Evolutionary conservation across 2,113 vertebrate species (phyloP), one percentile per base, ranked within the genome.

Genomic region (Pagrus major): DNA sequence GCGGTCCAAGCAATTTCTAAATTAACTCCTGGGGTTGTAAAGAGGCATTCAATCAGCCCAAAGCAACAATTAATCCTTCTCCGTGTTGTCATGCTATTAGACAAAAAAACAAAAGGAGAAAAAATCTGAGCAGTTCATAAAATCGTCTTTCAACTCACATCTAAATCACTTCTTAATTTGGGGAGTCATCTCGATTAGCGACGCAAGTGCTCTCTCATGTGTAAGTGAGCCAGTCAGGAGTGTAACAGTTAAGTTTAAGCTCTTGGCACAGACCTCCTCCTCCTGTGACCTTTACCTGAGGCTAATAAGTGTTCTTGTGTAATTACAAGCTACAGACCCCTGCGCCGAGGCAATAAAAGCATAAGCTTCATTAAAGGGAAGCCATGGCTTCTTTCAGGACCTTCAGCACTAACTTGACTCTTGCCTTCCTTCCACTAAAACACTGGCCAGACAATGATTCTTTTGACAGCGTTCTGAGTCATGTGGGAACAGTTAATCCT

Each of bases 221-320:
- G 20, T 23, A 14, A 55, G 20, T 67, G 72, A 69, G 54, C 25
- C n/a, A 67, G 35, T 59, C 42, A 65, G 44, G 67, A 55, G 71
- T 60, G 31, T 2, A 71, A 39, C 63, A 65, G 70, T 78, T 60
- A 55, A 35, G 35, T 76, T 79, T 68, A 65, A 86, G 80, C 39
- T 77, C 68, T 70, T 59, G 3, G 8, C 58, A 21, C 49, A 72
- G 31, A 47, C 68, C 37, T 39, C 54, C 75, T 16, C 49, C 78
- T 31, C 60, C 73, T 63, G 79, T 84, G 83, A 89, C 92, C 86
- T 92, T 91, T 91, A 69, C 75, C 80, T 18, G 49, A 23, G 73
- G 80, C 69, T 77, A 77, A 86, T 73, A 78, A 82, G 79, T 78
- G 78, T 29, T 86, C 54, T 67, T 41, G 56, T 72, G 78, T 89